A percentile compares a stretch with the other conserved stretches of the same genome.
Conservation (phyloP, 2,888 invertebrate species). For the Catocala fraxini region DNA sequence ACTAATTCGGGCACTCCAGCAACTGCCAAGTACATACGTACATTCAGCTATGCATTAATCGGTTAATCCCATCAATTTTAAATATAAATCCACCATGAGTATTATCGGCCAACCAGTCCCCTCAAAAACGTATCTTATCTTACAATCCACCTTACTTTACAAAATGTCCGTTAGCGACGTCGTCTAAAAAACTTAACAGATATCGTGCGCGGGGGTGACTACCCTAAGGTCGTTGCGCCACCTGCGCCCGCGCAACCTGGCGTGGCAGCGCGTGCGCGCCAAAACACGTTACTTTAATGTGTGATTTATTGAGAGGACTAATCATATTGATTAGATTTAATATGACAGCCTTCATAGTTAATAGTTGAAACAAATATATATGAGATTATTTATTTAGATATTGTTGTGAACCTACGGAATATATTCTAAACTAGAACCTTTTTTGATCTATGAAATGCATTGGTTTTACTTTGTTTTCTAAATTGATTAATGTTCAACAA, state of each 20-base stretch:
- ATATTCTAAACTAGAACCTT: no score
- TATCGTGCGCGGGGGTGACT: slow-evolving; percentile 55
- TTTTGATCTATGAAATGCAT: no score
- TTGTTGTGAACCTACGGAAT: no score
- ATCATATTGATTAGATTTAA: not conserved
- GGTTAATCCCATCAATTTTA: no score
- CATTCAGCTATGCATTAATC: no score
- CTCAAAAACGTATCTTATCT: slow-evolving; percentile 7
- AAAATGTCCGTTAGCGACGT: slow-evolving; percentile 39
- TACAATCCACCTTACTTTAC: slow-evolving; percentile 17
- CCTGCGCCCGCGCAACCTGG: slow-evolving; percentile 71
- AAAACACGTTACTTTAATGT: slow-evolving; percentile 19
- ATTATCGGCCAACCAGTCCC: not conserved
- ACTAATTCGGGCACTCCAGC: no score
- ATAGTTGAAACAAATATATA: no score
- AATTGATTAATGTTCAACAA: no score
- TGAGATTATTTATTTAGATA: no score
- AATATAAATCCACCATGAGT: no score
- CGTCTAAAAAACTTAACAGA: slow-evolving; percentile 11
- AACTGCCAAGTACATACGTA: no score
- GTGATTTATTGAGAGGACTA: slow-evolving; percentile 17
- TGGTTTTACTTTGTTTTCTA: no score
- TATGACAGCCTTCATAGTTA: not conserved
- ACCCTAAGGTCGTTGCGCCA: slow-evolving; percentile 71
- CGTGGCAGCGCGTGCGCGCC: slow-evolving; percentile 77